A percentile compares a stretch with the other conserved stretches of the same genome.
phyloP scores from a whole-genome alignment of 2,113 vertebrate genomes.

The Phalacrocorax brasilianus region DNA sequence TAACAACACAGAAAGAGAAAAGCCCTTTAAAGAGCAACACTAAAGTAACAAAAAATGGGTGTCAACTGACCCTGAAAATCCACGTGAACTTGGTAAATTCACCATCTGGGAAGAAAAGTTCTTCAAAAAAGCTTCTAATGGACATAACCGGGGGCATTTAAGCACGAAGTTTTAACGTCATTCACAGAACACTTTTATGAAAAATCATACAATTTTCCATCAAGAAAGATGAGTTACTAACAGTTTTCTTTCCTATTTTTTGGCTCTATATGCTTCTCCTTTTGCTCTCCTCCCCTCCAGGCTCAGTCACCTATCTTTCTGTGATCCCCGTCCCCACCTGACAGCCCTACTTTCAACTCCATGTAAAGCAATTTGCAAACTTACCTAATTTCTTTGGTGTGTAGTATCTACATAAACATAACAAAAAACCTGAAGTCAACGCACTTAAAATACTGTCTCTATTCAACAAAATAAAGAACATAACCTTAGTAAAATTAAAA shows the following conservation, averaged over 20 bases:
- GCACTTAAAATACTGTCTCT: too few relatives aligned
- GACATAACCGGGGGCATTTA: fast-evolving
- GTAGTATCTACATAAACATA: fast-evolving
- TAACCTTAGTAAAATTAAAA: not conserved
- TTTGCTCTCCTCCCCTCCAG: not conserved
- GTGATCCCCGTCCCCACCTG: not conserved
- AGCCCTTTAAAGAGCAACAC: not conserved
- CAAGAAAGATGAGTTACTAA: not conserved
- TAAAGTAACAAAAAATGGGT: not conserved
- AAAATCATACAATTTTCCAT: not conserved
- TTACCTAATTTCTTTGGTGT: fast-evolving
- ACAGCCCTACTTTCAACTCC: not conserved
- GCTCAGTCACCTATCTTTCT: fast-evolving
- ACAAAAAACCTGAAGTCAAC: fast-evolving
- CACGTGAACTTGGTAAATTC: not conserved
- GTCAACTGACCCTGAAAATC: not conserved
- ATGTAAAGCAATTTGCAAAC: fast-evolving
- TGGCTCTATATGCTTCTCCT: not conserved
- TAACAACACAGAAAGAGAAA: not conserved
- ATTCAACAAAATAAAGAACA: not conserved
- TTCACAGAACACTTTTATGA: not conserved
- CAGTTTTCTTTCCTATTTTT: not conserved
- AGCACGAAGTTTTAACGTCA: not conserved
- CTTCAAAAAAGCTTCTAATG: not conserved
- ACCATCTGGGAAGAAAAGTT: not conserved